Percentiles rank a stretch among this genome's conserved stretches.
phyloP scores from a whole-genome alignment of 1,140 invertebrate species.

The Diorhabda elongata region DNA sequence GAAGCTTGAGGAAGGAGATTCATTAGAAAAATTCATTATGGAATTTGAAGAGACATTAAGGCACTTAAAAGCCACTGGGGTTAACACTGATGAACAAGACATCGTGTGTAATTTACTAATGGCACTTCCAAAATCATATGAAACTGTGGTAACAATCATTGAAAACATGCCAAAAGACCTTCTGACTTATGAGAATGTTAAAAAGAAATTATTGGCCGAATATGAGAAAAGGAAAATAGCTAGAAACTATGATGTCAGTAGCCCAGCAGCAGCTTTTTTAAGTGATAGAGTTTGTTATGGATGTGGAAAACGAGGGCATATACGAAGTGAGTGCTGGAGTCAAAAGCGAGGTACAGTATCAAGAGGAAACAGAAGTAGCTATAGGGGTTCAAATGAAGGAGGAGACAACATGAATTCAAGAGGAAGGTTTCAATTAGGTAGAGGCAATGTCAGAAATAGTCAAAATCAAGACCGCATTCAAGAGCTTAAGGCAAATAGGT shows the following conservation, averaged over 20 bases:
- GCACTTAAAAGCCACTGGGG: constrained; percentile 22
- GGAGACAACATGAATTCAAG: too few species aligned
- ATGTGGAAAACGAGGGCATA: constrained; percentile 19
- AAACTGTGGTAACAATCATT: constrained; percentile 23
- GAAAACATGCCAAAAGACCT: constrained; percentile 19
- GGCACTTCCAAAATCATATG: constrained; percentile 25
- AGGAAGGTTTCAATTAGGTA: too few species aligned
- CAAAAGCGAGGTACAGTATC: background rate
- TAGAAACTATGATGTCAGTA: background rate
- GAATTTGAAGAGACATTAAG: constrained; percentile 28
- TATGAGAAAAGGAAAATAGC: constrained; percentile 5
- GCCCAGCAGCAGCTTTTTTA: background rate
- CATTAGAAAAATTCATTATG: too few species aligned
- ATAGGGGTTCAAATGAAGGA: background rate
- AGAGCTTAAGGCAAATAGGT: background rate
- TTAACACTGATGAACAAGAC: constrained; percentile 23
- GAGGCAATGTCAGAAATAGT: background rate
- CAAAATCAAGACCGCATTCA: background rate
- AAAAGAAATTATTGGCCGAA: constrained; percentile 17
- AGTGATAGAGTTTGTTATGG: constrained; percentile 7
- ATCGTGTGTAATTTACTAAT: constrained; percentile 24
- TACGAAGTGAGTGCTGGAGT: constrained; percentile 12
- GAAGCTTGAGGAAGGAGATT: constrained; percentile 25
- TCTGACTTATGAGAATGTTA: constrained; percentile 20
- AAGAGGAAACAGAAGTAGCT: background rate